Evolutionary conservation across 2,113 vertebrate genomes (phyloP).

Genomic region (Mastomys natalensis): DNA sequence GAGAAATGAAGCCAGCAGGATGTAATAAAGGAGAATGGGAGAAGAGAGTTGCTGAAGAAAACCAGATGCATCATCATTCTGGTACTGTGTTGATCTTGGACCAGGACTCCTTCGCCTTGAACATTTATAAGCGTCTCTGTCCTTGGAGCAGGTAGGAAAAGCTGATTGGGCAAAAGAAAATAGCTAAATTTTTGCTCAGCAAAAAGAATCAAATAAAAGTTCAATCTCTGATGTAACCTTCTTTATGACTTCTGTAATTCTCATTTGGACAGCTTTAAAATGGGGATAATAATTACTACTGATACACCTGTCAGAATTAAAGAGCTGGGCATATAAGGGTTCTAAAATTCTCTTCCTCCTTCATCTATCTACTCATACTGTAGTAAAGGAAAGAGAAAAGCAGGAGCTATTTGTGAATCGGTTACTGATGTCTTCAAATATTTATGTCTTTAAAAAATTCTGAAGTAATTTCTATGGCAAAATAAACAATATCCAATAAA

Average conservation of each 20-base stretch:
- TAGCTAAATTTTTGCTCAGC: not conserved
- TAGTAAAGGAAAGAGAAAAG: not conserved
- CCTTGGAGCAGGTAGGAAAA: not conserved
- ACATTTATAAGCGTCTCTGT: not conserved
- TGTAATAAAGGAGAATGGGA: not conserved
- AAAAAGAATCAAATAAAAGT: not conserved
- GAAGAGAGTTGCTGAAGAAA: not conserved
- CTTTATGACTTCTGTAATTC: not conserved
- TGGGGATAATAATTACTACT: not conserved
- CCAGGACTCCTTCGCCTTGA: not conserved
- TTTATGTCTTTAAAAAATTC: not conserved
- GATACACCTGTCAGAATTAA: not conserved
- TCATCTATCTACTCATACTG: not conserved
- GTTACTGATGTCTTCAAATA: conserved; percentile 27
- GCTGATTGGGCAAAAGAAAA: not conserved
- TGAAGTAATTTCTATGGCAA: conserved; percentile 38
- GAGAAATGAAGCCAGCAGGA: not conserved
- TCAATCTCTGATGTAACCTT: not conserved
- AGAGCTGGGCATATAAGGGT: not conserved
- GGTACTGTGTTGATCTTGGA: not conserved
- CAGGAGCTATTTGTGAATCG: not conserved
- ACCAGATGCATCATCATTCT: not conserved
- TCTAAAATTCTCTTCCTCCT: not conserved
- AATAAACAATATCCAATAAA: conserved; percentile 48
- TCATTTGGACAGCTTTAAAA: not conserved